phyloP scores from a whole-genome alignment of 2,113 vertebrate species.

The Dipodomys ordii region DNA sequence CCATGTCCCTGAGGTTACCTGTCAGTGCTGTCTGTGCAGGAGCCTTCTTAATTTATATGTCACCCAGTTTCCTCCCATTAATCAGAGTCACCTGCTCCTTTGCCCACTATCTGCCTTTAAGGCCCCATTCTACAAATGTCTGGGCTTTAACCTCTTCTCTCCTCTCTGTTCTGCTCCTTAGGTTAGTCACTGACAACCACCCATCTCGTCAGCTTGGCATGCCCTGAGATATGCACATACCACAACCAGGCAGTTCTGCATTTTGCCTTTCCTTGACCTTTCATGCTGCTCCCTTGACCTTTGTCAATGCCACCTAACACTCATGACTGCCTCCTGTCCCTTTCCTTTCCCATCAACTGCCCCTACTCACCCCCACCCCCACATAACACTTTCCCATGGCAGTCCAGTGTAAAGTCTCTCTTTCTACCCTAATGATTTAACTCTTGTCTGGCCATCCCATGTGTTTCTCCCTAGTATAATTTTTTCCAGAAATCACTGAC shows the following conservation, averaged over 20 bases:
- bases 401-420: background rate
- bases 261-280: background rate
- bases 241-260: background rate
- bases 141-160: too few species aligned
- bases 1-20: background rate
- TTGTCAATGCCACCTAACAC: too few species aligned
- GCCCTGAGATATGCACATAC: background rate
- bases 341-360: background rate
- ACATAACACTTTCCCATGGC: too few species aligned
- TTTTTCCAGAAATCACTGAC: background rate
- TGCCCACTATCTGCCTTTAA: background rate
- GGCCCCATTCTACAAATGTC: background rate
- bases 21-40: background rate
- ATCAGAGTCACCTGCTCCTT: background rate
- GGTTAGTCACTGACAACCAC: accelerated
- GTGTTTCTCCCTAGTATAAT: accelerated
- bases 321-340: background rate
- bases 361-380: too few species aligned
- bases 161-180: background rate
- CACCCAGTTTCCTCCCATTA: background rate
- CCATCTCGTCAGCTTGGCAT: too few species aligned
- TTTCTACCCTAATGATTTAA: too few species aligned
- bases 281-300: background rate
- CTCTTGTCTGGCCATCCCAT: background rate
- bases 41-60: background rate